Evolutionary conservation across 2,888 invertebrate species (phyloP).

Genomic region (Eupithecia centaureata): DNA sequence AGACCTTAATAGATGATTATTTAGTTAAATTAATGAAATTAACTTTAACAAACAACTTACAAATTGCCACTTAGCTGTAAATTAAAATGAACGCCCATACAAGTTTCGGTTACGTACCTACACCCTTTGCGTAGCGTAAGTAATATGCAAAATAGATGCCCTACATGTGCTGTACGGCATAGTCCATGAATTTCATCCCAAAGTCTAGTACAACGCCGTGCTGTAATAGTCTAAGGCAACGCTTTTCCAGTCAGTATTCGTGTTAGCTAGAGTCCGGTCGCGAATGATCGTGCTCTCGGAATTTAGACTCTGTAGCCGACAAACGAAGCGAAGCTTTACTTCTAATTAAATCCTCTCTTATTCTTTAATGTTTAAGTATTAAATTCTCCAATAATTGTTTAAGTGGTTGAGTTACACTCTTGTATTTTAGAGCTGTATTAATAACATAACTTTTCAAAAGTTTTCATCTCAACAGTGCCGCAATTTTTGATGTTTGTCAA

Average conservation of each 20-base stretch:
- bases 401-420: not conserved
- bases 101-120: not conserved
- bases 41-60: not conserved
- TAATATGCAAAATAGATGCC: not conserved
- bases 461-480: not conserved
- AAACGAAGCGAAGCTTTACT: conserved; percentile 8
- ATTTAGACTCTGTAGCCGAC: not conserved
- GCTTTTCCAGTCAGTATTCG: conserved; percentile 63
- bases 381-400: not conserved
- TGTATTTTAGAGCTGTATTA: not conserved
- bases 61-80: not conserved
- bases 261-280: conserved; percentile 57
- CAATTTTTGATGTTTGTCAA: not conserved
- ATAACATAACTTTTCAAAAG: not conserved
- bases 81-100: not conserved
- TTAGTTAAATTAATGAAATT: no score
- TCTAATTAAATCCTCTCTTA: not conserved
- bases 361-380: not conserved
- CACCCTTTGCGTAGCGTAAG: not conserved
- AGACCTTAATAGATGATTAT: no score
- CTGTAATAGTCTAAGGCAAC: conserved; percentile 48
- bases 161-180: not conserved
- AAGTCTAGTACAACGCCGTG: conserved; percentile 15
- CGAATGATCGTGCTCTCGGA: conserved; percentile 9
- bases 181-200: conserved; percentile 5